Evolutionary conservation across 2,888 invertebrate genomes (phyloP).

Genomic region (Mactromeris polynyma): DNA sequence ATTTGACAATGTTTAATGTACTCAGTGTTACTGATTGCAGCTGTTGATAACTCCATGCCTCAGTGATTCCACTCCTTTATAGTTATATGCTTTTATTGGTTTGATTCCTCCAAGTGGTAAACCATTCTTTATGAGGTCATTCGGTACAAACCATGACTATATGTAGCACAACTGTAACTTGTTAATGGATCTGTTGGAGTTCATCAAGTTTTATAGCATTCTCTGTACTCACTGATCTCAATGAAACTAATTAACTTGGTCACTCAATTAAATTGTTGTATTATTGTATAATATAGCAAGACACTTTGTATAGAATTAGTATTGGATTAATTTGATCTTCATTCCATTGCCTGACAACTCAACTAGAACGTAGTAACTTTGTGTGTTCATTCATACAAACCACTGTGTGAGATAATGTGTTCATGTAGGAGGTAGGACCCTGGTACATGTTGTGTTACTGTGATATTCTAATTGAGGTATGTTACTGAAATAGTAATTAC

Average conservation of each 20-base stretch:
- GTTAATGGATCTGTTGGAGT: neutral
- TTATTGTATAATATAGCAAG: no score
- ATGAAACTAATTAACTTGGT: neutral
- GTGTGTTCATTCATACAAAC: no score
- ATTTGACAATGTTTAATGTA: neutral
- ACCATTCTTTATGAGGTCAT: neutral
- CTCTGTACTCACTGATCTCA: neutral
- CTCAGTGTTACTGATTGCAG: constrained; percentile 7
- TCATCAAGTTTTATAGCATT: neutral
- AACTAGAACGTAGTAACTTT: no score
- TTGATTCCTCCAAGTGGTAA: neutral
- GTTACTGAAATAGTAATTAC: no score
- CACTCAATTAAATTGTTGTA: no score
- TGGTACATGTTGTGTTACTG: no score
- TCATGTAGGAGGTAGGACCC: no score
- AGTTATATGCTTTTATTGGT: neutral
- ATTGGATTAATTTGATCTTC: no score
- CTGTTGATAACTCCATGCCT: neutral
- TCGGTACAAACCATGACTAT: neutral
- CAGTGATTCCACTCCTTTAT: neutral
- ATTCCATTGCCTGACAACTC: no score
- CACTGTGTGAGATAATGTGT: no score
- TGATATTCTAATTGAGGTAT: no score
- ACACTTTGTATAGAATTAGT: no score
- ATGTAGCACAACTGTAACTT: neutral